A percentile compares a stretch with the other conserved stretches of the same genome.
Conservation (phyloP, 2,797 vertebrate species). For the Enteromius fasciolatus region DNA sequence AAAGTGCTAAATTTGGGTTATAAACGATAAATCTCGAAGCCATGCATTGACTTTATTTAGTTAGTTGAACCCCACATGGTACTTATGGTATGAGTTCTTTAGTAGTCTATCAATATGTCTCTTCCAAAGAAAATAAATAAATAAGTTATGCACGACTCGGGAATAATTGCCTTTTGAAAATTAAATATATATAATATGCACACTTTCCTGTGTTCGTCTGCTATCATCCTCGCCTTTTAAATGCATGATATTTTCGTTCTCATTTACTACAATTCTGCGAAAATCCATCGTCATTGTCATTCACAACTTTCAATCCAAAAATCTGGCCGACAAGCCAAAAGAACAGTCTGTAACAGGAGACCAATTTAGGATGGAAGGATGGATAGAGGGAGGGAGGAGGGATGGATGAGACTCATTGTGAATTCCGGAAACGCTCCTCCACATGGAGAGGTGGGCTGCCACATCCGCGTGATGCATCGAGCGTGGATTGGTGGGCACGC, state of each 20-base stretch:
- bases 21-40: not conserved
- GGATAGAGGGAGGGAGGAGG: not conserved
- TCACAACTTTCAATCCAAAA: slow-evolving; percentile 10
- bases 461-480: slow-evolving; percentile 70
- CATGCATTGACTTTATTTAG: not conserved
- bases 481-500: slow-evolving; percentile 64
- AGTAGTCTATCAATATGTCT: not conserved
- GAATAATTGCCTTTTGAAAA: not conserved
- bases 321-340: not conserved
- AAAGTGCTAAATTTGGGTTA: not conserved
- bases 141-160: not conserved
- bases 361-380: slow-evolving; percentile 42
- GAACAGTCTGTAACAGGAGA: slow-evolving; percentile 44
- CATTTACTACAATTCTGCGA: not conserved
- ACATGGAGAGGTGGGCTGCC: slow-evolving; percentile 75
- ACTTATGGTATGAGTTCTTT: not conserved
- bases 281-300: not conserved
- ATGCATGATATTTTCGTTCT: not conserved
- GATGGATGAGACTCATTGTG: slow-evolving; percentile 54
- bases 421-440: slow-evolving; percentile 79
- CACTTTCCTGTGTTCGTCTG: not conserved
- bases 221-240: not conserved
- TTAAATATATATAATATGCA: not conserved
- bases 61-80: not conserved
- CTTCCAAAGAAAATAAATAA: not conserved